Base-by-base conservation (phyloP, 2,888 invertebrate genomes). In the Thereva unica region DNA sequence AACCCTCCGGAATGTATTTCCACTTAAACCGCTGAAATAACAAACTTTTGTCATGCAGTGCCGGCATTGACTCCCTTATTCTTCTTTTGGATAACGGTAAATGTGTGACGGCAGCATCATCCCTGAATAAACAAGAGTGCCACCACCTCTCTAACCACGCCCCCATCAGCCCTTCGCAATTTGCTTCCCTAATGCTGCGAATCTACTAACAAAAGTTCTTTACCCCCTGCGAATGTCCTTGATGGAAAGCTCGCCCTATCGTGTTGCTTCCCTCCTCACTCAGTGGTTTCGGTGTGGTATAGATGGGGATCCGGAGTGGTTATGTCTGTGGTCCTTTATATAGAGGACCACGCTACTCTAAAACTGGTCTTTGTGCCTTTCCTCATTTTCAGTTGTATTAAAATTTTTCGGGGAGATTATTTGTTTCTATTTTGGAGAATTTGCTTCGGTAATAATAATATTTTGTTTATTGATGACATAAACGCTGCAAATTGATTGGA, bases 21-120 rank as follows among this genome's bases (percentile, higher is more conserved):
- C 66, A 54, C 67, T 50, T 67, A 70, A 68, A 70, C 70, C 70
- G 68, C 70, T 70, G 70, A 70, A 70, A 70, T 70, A 70, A 70
- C 70, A 70, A 67, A 68, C 68, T 59, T 59, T 59, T 53, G 47
- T 59, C 47, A 10, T 59, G 34, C 49, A 34, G 47, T 45, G 59
- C 37, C 40, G 38, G 47, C 47, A 12, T 38, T 38, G 47, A 47
- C 59, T 59, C 59, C 49, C 49, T 38, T 38, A 8, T 59, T 37
- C 47, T 37, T 38, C 10, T 10, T 23, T 23, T 23, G 23, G 23
- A 23, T 23, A 23, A 23, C 38, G 23, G 52, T 34, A 34, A 38
- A 49, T 38, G 59, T 49, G 49, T 59, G 23, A 38, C 49, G 47
- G 37, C 42, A 59, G 59, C 59, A 59, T 59, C 47, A 59, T 59